A percentile compares a stretch with the other conserved stretches of the same genome.
Evolutionary conservation across 2,113 vertebrate species (phyloP).

Genomic region (Nyctibius bracteatus): DNA sequence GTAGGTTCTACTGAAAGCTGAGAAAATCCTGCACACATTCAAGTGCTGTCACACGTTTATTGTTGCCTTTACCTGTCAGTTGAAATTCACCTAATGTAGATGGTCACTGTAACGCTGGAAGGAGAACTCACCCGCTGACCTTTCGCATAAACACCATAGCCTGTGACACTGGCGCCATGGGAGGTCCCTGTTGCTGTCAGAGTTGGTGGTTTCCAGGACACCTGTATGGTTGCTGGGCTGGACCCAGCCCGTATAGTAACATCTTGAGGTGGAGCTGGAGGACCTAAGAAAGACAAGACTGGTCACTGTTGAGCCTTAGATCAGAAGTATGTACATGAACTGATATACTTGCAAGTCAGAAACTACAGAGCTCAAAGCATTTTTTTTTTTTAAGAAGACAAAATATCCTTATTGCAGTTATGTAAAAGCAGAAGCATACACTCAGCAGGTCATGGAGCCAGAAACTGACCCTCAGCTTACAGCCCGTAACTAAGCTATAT

Average conservation of each 20-base stretch:
- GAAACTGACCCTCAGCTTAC: neutral
- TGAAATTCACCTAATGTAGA: neutral
- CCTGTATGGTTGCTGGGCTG: slow-evolving; percentile 80
- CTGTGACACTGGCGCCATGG: slow-evolving; percentile 89
- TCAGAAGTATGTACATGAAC: neutral
- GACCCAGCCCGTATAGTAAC: slow-evolving; percentile 83
- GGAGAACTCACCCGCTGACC: slow-evolving; percentile 86
- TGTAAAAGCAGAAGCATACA: neutral
- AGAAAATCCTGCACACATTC: neutral
- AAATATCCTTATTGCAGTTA: neutral
- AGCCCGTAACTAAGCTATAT: neutral
- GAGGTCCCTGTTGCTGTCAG: slow-evolving; percentile 89
- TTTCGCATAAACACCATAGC: slow-evolving; percentile 91
- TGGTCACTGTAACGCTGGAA: rapidly evolving
- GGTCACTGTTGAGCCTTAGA: neutral
- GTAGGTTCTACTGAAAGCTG: neutral
- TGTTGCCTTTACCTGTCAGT: neutral
- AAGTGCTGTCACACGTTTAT: neutral
- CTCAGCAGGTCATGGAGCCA: neutral
- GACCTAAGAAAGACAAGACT: slow-evolving; percentile 70
- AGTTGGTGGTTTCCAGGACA: slow-evolving; percentile 88
- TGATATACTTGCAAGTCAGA: neutral
- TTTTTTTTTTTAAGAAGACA: neutral
- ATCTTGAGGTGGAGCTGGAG: slow-evolving; percentile 90
- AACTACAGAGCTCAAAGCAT: neutral